A percentile compares a stretch with the other conserved stretches of the same genome.
These are phyloP conservation scores for Gymnodraco acuticeps DNA, from an alignment of 2,797 vertebrate genomes.

Conservation along the genomic window DNA sequence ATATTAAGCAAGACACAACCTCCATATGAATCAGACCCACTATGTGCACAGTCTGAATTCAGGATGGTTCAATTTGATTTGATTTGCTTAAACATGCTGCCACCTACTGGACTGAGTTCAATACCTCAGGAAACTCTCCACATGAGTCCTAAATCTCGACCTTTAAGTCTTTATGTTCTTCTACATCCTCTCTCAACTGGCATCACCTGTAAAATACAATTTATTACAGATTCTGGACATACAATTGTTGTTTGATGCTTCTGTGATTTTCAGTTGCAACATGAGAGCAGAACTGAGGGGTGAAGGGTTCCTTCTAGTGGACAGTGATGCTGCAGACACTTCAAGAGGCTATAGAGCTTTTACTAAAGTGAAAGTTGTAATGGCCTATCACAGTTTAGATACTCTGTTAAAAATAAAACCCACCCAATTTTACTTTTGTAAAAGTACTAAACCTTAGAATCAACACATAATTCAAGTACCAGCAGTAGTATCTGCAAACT, in stretches of 20 bases:
- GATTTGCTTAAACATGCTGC: constrained; percentile 52
- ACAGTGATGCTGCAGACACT: background rate
- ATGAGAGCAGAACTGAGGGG: background rate
- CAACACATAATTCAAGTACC: no score
- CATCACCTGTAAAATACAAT: background rate
- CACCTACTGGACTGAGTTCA: constrained; percentile 54
- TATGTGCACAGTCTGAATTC: constrained; percentile 27
- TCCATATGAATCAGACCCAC: background rate
- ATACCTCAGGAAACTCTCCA: constrained; percentile 14
- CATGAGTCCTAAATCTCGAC: background rate
- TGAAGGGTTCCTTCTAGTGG: constrained; percentile 13
- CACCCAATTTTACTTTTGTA: no score
- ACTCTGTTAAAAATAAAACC: no score
- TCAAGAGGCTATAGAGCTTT: no score
- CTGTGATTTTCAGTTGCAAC: background rate
- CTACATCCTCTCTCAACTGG: background rate
- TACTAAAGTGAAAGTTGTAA: no score
- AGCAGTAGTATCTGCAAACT: no score
- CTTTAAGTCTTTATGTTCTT: background rate
- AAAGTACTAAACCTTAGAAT: no score
- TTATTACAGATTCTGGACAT: no score
- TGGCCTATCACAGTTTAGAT: no score
- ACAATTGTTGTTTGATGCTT: background rate
- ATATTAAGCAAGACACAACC: background rate
- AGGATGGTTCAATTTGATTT: constrained; percentile 9